Conservation (phyloP, 1,140 invertebrate genomes). For the Ruditapes philippinarum region DNA sequence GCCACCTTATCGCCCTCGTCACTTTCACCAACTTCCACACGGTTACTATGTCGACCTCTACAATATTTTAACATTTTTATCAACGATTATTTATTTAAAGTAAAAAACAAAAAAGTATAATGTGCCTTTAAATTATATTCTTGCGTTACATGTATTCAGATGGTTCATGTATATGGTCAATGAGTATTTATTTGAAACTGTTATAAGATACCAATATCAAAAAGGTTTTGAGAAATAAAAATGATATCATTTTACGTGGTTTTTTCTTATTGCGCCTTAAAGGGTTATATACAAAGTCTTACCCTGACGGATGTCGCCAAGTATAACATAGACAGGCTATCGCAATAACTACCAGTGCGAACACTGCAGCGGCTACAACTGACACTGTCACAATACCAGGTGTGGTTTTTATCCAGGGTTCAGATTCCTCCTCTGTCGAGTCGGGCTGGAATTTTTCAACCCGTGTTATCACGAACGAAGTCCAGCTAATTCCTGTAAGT, state of each 20-base stretch:
- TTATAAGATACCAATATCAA: too few relatives aligned
- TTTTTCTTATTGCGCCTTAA: too few relatives aligned
- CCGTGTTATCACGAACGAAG: constrained; percentile 66
- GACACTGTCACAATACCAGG: constrained; percentile 67
- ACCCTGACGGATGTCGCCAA: constrained; percentile 5
- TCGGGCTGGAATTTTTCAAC: constrained; percentile 67
- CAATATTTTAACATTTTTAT: too few relatives aligned
- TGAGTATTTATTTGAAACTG: too few relatives aligned
- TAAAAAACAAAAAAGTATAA: too few relatives aligned
- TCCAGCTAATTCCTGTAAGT: constrained; percentile 69
- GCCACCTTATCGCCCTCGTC: constrained; percentile 40
- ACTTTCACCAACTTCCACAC: constrained; percentile 23
- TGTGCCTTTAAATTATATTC: too few relatives aligned
- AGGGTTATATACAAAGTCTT: background rate
- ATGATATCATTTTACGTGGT: too few relatives aligned
- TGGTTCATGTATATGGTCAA: too few relatives aligned
- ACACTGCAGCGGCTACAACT: background rate
- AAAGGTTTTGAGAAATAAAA: too few relatives aligned
- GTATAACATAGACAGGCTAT: background rate
- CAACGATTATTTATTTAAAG: too few relatives aligned
- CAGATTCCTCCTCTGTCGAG: constrained; percentile 35
- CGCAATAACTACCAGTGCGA: background rate
- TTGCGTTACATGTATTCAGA: too few relatives aligned
- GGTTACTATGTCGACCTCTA: background rate
- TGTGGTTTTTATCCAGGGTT: constrained; percentile 72